These are phyloP conservation scores for Chironex yamaguchii DNA, from an alignment of 30 jellyfish, hydroid and myxozoan species.

Conservation along the genomic window DNA sequence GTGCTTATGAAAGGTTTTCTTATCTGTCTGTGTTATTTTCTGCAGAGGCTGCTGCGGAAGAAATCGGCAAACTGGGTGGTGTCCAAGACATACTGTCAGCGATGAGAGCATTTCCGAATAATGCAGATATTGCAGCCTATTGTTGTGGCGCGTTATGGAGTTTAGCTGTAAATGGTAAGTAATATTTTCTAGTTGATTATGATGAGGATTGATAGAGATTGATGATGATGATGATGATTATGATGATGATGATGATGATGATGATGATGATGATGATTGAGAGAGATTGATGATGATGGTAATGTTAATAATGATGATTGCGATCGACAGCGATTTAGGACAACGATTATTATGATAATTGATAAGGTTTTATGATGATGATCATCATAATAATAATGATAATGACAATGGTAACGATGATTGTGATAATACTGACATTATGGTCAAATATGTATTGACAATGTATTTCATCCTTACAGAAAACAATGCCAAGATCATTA, in stretches of 20 bases:
- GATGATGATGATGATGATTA: conserved; percentile 66
- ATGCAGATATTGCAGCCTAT: conserved; percentile 78
- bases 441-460: no score
- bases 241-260: conserved; percentile 55
- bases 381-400: no score
- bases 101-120: conserved; percentile 76
- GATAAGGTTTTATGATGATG: no score
- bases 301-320: no score
- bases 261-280: conserved; percentile 81
- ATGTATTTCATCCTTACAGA: no score
- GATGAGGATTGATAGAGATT: conserved; percentile 72
- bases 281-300: no score
- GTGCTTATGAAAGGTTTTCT: no score
- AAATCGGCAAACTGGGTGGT: conserved; percentile 90
- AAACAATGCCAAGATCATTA: conserved; percentile 70
- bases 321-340: no score
- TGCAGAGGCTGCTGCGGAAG: conserved; percentile 83
- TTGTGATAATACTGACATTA: no score
- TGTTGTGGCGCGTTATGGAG: conserved; percentile 97
- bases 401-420: no score
- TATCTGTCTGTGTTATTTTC: no score
- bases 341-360: no score
- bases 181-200: neutral
- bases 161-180: conserved; percentile 76
- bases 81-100: conserved; percentile 91